These are phyloP conservation scores for Vombatus ursinus DNA, from an alignment of 2,113 vertebrate species.

Conservation along the genomic window DNA sequence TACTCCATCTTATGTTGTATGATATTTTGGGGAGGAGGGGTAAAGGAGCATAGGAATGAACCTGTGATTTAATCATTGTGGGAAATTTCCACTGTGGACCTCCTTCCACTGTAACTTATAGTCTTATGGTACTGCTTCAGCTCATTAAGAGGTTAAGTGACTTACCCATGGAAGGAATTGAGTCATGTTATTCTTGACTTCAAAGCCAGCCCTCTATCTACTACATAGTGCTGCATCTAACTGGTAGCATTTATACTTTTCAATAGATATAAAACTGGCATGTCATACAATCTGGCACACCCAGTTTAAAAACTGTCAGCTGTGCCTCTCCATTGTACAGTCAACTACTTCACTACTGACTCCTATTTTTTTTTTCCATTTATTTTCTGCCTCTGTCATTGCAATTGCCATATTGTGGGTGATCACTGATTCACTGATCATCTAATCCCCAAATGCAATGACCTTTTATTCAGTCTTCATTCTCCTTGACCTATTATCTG, in stretches of 20 bases:
- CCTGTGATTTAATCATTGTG: neutral
- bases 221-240: neutral
- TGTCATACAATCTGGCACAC: neutral
- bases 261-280: neutral
- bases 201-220: neutral
- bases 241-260: neutral
- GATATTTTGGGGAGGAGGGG: neutral
- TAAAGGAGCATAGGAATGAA: neutral
- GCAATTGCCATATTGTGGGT: neutral
- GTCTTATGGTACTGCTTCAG: neutral
- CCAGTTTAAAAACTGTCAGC: neutral
- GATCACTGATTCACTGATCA: neutral
- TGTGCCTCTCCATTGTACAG: neutral
- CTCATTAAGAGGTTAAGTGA: neutral
- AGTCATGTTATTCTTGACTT: neutral
- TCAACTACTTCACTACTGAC: neutral
- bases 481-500: neutral
- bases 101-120: neutral
- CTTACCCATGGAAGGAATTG: neutral
- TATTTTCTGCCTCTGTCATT: neutral
- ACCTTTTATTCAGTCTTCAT: neutral
- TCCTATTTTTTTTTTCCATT: neutral
- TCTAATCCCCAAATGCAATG: neutral
- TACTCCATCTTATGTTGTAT: neutral
- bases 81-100: neutral